A percentile compares a stretch with the other conserved stretches of the same genome.
Conservation (phyloP, 37 sponge, comb jelly and placozoan species). For the Halichondria panicea region DNA sequence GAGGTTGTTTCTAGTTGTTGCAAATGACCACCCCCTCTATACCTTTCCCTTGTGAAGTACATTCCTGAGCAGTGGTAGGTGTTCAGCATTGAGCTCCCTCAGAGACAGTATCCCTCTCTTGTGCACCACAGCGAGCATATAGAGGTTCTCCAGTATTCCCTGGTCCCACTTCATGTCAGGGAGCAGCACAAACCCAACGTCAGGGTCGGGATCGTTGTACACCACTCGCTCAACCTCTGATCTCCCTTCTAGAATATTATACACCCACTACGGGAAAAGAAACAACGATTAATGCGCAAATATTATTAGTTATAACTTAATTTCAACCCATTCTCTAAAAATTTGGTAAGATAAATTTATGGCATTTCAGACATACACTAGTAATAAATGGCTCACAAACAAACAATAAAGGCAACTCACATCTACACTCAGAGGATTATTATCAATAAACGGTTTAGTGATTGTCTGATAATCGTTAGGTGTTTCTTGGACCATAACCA, state of each 20-base stretch:
- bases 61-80: conserved; percentile 81
- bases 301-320: too few species aligned
- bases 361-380: background rate
- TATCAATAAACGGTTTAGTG: conserved; percentile 80
- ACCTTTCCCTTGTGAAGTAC: conserved; percentile 77
- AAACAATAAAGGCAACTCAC: conserved; percentile 33
- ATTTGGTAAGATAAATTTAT: background rate
- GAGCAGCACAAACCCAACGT: conserved; percentile 81
- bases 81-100: conserved; percentile 69
- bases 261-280: conserved; percentile 80
- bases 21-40: too few species aligned
- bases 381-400: too few species aligned
- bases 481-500: conserved; percentile 76
- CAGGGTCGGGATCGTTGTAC: conserved; percentile 71
- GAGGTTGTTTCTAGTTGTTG: too few species aligned
- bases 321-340: too few species aligned
- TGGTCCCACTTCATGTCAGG: conserved; percentile 97
- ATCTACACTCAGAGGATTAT: conserved; percentile 55
- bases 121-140: conserved; percentile 77
- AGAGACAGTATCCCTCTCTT: conserved; percentile 66
- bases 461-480: conserved; percentile 69
- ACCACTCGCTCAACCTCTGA: conserved; percentile 83
- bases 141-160: conserved; percentile 66
- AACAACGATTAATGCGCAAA: background rate
- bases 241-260: conserved; percentile 91